phyloP scores from a whole-genome alignment of 1,140 invertebrate species.

The Caenorhabditis inopinata region DNA sequence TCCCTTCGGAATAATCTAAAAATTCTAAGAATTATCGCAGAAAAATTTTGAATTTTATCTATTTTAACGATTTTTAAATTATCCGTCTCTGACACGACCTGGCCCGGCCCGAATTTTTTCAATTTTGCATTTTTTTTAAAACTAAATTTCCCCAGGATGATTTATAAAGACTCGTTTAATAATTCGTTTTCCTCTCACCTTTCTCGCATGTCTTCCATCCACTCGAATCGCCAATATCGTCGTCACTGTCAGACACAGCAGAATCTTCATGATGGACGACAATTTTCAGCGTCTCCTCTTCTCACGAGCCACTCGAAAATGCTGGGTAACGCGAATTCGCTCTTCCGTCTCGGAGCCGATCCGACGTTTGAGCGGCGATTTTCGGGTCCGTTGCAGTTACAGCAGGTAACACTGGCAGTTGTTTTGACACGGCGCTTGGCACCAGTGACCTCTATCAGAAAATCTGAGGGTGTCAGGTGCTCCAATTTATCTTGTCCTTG shows the following conservation, averaged over 20 bases:
- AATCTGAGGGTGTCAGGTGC: not conserved
- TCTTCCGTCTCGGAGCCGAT: constrained; percentile 35
- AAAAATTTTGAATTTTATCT: too few species aligned
- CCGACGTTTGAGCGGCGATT: constrained; percentile 33
- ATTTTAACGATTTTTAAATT: too few species aligned
- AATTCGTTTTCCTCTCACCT: not conserved
- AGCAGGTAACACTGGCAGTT: constrained; percentile 16
- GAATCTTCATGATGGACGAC: not conserved
- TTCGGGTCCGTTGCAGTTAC: constrained; percentile 41
- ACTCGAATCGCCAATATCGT: not conserved
- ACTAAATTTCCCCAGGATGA: not conserved
- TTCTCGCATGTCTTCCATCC: not conserved
- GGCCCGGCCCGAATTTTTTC: too few species aligned
- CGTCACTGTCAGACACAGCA: not conserved
- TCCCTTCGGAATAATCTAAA: too few species aligned
- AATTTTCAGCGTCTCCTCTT: too few species aligned
- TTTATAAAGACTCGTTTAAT: too few species aligned
- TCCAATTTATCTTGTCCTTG: not conserved
- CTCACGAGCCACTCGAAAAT: too few species aligned
- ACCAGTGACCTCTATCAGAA: not conserved
- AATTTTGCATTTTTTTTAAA: too few species aligned
- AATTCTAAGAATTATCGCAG: too few species aligned
- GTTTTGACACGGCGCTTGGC: not conserved
- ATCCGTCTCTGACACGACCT: too few species aligned
- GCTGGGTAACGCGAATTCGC: constrained; percentile 41